phyloP scores from a whole-genome alignment of 2,888 invertebrate genomes.

The Lampropteryx suffumata region DNA sequence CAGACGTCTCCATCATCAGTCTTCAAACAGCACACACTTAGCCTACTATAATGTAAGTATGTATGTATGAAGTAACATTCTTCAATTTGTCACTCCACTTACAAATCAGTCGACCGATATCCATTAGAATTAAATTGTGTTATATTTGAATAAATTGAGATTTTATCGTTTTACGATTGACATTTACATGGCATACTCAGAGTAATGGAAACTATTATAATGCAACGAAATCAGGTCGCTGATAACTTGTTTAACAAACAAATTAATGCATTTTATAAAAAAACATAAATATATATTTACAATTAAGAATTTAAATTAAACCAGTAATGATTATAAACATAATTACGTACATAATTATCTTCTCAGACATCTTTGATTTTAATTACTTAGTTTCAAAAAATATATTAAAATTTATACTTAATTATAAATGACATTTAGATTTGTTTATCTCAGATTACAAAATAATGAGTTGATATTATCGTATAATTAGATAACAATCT shows the following conservation, averaged over 20 bases:
- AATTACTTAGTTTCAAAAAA: conserved; percentile 9
- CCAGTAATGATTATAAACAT: neutral
- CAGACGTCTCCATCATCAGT: too few species aligned
- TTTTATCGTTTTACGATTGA: conserved; percentile 76
- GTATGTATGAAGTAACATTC: neutral
- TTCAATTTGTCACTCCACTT: conserved; percentile 33
- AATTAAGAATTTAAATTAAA: conserved; percentile 7
- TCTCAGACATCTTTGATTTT: conserved; percentile 2
- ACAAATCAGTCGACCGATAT: conserved; percentile 40
- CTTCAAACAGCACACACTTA: too few species aligned
- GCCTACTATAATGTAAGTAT: neutral
- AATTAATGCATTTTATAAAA: conserved; percentile 3
- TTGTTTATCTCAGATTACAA: conserved; percentile 1
- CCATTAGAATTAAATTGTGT: conserved; percentile 67
- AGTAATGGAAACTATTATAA: conserved; percentile 78
- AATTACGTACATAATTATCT: neutral
- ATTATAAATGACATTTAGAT: too few species aligned
- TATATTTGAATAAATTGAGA: conserved; percentile 75
- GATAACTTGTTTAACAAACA: conserved; percentile 21
- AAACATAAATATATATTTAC: neutral
- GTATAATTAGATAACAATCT: too few species aligned
- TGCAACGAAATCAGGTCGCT: conserved; percentile 62
- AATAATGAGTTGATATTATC: too few species aligned
- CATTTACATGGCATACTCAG: conserved; percentile 80
- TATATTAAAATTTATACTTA: conserved; percentile 7